A percentile compares a stretch with the other conserved stretches of the same genome.
phyloP scores from a whole-genome alignment of 2,888 invertebrate genomes.

The Calameuta filiformis region DNA sequence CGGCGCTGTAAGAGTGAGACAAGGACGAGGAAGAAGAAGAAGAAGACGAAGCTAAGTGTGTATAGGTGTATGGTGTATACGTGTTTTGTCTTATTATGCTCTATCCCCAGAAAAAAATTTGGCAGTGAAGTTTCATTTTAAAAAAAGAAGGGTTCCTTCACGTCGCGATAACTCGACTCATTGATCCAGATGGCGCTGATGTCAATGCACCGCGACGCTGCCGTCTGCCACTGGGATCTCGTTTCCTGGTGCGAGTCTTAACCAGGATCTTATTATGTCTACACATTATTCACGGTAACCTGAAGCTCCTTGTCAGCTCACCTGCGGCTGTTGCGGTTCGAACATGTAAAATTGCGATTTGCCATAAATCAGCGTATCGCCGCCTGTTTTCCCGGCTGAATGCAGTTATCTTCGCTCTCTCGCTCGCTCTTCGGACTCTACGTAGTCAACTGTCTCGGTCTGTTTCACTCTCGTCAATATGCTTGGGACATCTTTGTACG shows the following conservation, averaged over 20 bases:
- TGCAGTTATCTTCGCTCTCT: slow-evolving; percentile 23
- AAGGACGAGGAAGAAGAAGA: neutral
- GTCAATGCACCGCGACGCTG: slow-evolving; percentile 33
- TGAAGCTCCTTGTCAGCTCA: slow-evolving; percentile 33
- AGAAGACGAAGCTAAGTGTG: neutral
- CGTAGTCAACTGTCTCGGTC: neutral
- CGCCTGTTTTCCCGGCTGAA: slow-evolving; percentile 34
- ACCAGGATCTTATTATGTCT: slow-evolving; percentile 57
- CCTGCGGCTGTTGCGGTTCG: neutral
- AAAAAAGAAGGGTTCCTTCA: slow-evolving; percentile 36
- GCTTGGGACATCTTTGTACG: neutral
- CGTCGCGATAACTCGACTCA: slow-evolving; percentile 34
- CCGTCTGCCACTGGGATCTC: slow-evolving; percentile 6
- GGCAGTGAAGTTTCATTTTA: slow-evolving; percentile 39
- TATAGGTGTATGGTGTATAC: neutral
- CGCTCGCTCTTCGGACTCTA: slow-evolving; percentile 4
- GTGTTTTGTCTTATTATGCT: neutral
- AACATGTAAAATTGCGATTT: slow-evolving; percentile 20
- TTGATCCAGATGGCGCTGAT: slow-evolving; percentile 40
- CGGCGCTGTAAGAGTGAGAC: neutral
- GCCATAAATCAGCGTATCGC: slow-evolving; percentile 44
- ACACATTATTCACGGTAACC: slow-evolving; percentile 9
- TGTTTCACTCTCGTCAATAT: neutral
- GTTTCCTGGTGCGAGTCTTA: slow-evolving; percentile 42
- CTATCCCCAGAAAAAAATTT: slow-evolving; percentile 21